Evolutionary conservation across 92 coral and sea anemone species (phyloP).

Genomic region (Galaxea fascicularis): DNA sequence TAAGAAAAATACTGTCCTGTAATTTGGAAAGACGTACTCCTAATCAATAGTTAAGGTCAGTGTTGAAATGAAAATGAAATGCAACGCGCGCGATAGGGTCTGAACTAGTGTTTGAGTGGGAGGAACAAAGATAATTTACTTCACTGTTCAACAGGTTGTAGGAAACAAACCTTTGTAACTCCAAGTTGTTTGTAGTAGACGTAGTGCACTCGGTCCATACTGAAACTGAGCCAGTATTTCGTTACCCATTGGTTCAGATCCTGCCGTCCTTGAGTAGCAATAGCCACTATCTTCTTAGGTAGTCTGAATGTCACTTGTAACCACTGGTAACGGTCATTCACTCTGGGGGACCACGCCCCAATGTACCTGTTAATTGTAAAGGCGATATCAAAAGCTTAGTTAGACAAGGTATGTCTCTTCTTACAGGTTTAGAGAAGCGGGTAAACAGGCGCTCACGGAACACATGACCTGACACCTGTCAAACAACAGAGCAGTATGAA

Average conservation of each 20-base stretch:
- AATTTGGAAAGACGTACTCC: no score
- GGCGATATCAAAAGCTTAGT: neutral
- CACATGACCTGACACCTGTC: no score
- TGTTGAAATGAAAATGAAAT: no score
- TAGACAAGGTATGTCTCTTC: no score
- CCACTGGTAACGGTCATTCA: slow-evolving; percentile 68
- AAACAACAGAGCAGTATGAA: no score
- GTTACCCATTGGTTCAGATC: slow-evolving; percentile 73
- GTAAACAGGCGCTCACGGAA: no score
- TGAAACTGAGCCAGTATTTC: slow-evolving; percentile 60
- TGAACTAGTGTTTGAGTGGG: no score
- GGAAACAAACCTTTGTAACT: slow-evolving; percentile 47
- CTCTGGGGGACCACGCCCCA: slow-evolving; percentile 78
- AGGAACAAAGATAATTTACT: neutral
- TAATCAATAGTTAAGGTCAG: no score
- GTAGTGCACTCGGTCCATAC: slow-evolving; percentile 66
- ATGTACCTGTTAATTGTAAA: neutral
- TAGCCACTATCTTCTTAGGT: slow-evolving; percentile 75
- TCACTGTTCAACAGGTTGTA: no score
- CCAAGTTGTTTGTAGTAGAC: slow-evolving; percentile 60
- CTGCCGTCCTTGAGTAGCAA: slow-evolving; percentile 85
- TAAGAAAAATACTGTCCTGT: no score
- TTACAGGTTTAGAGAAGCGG: no score
- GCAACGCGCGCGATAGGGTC: no score
- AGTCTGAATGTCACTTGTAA: slow-evolving; percentile 64